These are phyloP conservation scores for Chionodraco myersi DNA, from an alignment of 2,113 vertebrate species.

Conservation along the genomic window DNA sequence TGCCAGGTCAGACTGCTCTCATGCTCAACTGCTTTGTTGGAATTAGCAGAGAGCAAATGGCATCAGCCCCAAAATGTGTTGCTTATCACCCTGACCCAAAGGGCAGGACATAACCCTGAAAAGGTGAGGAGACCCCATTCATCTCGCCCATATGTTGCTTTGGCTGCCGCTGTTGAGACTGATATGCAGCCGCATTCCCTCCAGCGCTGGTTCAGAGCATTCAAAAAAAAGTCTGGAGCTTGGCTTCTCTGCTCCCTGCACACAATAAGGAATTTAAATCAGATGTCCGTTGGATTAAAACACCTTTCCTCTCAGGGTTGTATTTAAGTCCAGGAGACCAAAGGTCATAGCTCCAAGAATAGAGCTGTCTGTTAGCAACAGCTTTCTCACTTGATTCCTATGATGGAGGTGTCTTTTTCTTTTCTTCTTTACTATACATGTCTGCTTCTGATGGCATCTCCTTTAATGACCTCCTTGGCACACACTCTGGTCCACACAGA, in stretches of 20 bases:
- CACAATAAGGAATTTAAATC: conserved; percentile 57
- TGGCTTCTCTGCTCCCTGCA: neutral
- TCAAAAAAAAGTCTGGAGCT: neutral
- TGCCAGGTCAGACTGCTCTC: conserved; percentile 24
- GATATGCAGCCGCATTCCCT: conserved; percentile 1
- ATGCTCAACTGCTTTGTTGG: conserved; percentile 37
- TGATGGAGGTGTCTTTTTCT: conserved; percentile 56
- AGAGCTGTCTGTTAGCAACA: conserved; percentile 67
- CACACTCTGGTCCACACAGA: conserved; percentile 64
- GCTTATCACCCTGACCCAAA: conserved; percentile 13
- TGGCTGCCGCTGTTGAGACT: neutral
- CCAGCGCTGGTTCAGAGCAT: neutral
- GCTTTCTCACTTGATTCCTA: conserved; percentile 57
- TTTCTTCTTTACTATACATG: conserved; percentile 35
- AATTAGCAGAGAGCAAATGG: conserved; percentile 26
- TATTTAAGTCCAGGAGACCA: conserved; percentile 62
- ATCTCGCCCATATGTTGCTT: neutral
- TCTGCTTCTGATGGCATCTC: conserved; percentile 61
- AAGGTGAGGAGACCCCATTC: neutral
- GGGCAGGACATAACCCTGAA: neutral
- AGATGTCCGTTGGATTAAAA: conserved; percentile 66
- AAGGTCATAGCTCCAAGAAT: conserved; percentile 71
- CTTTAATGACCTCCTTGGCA: conserved; percentile 73
- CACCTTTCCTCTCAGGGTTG: conserved; percentile 50
- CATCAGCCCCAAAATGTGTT: conserved; percentile 24